A percentile compares a stretch with the other conserved stretches of the same genome.
phyloP scores from a whole-genome alignment of 2,888 invertebrate genomes.

The Chrysolina haemoptera region DNA sequence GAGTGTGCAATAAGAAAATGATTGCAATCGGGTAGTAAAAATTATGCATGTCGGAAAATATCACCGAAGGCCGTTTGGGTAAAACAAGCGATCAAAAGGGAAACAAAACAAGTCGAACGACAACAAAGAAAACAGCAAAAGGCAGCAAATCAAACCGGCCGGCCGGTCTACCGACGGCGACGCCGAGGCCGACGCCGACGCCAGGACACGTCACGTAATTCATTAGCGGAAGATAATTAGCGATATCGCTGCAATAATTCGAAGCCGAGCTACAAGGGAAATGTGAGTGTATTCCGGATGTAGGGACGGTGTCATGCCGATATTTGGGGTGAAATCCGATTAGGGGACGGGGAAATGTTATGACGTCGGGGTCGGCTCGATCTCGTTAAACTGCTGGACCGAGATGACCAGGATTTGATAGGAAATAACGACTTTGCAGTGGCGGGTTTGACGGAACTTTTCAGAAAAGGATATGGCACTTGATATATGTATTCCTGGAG shows the following conservation, averaged over 20 bases:
- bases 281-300: slow-evolving; percentile 47
- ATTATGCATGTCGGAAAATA: neutral
- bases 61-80: neutral
- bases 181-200: slow-evolving; percentile 15
- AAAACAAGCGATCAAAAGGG: neutral
- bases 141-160: slow-evolving; percentile 41
- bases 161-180: slow-evolving; percentile 32
- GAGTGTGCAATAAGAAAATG: too few species aligned
- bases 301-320: slow-evolving; percentile 50
- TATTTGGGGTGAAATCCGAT: slow-evolving; percentile 56
- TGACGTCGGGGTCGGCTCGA: slow-evolving; percentile 49
- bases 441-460: neutral
- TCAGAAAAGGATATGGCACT: neutral
- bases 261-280: slow-evolving; percentile 44
- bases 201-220: slow-evolving; percentile 53
- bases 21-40: neutral
- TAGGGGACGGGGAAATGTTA: slow-evolving; percentile 52
- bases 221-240: slow-evolving; percentile 56
- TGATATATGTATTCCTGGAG: too few species aligned
- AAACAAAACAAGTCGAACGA: neutral
- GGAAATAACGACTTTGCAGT: slow-evolving; percentile 32
- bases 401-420: slow-evolving; percentile 50
- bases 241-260: slow-evolving; percentile 57
- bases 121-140: slow-evolving; percentile 17
- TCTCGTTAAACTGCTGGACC: slow-evolving; percentile 56